Conservation (phyloP, 2,797 vertebrate genomes). For the Cottoperca gobio region DNA sequence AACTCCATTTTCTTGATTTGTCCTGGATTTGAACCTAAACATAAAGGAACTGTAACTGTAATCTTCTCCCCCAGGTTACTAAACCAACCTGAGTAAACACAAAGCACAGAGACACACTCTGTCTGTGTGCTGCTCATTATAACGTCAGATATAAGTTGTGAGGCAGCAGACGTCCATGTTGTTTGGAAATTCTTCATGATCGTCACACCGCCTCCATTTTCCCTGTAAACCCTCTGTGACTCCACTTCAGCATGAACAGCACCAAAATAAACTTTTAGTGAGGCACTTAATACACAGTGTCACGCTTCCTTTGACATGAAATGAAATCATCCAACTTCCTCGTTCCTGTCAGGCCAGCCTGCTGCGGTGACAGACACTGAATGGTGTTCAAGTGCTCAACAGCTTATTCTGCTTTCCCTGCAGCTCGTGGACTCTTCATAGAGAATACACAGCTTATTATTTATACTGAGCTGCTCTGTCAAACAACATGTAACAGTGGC, state of each 20-base stretch:
- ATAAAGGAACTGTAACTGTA: neutral
- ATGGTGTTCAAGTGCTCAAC: too few species aligned
- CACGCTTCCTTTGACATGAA: slow-evolving; percentile 50
- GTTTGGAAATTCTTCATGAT: slow-evolving; percentile 16
- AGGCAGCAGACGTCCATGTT: neutral
- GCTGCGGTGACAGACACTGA: neutral
- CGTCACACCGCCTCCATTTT: neutral
- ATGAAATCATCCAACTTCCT: slow-evolving; percentile 51
- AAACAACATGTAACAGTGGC: slow-evolving; percentile 21
- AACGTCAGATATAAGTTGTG: neutral
- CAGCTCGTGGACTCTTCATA: neutral
- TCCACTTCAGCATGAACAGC: slow-evolving; percentile 1
- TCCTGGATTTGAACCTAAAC: neutral
- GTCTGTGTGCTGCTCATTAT: neutral
- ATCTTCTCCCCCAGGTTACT: neutral
- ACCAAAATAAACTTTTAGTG: slow-evolving; percentile 26
- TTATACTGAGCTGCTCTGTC: slow-evolving; percentile 2
- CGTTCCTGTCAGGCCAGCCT: slow-evolving; percentile 16
- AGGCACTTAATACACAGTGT: neutral
- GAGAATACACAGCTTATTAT: slow-evolving; percentile 8
- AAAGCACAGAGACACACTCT: neutral
- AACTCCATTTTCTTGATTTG: too few species aligned
- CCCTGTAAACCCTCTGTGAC: neutral
- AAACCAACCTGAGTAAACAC: neutral
- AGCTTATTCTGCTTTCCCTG: neutral